Base-by-base conservation (phyloP, 2,888 invertebrate genomes). In the Elmis aenea region DNA sequence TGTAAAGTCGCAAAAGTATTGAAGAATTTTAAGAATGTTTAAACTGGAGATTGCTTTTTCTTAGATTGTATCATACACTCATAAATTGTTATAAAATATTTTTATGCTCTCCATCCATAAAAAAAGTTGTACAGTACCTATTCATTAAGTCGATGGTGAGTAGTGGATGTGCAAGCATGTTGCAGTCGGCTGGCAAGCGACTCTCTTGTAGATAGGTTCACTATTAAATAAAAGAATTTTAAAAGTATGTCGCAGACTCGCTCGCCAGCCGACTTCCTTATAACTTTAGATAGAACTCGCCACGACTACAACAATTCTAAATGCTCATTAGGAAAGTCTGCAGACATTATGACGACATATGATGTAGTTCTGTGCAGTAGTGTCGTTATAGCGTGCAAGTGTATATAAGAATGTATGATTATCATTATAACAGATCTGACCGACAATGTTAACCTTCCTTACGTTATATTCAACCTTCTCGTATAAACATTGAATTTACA, bases 271-370 rank as follows among this genome's bases (percentile, higher is more conserved):
- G n/a, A n/a, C n/a, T n/a, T n/a, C n/a, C n/a, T n/a, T n/a, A n/a
- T n/a, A n/a, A n/a, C n/a, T n/a, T n/a, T n/a, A n/a, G n/a, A n/a
- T n/a, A n/a, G 34, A 35, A 34, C 45, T 46, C 47, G 42, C 43
- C 45, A 29, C 46, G 44, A 46, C 44, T 46, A 41, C 26, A 46
- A 48, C 59, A 62, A 67, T 67, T 67, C 67, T 67, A 67, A 67
- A 67, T 63, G 67, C 67, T 66, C 66, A 66, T 54, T 62, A 62
- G 59, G 55, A 51, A 45, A 54, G 51, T 58, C 50, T 53, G 53
- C 53, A 56, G 52, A 55, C 55, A 42, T 45, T 54, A 58, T 55
- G 51, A 55, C 48, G 54, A 54, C 55, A 59, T 56, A 58, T 58
- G 57, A 56, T 52, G 57, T 61, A 61, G 61, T 61, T 55, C 61